phyloP scores from a whole-genome alignment of 2,797 vertebrate genomes.

The Falco naumanni region DNA sequence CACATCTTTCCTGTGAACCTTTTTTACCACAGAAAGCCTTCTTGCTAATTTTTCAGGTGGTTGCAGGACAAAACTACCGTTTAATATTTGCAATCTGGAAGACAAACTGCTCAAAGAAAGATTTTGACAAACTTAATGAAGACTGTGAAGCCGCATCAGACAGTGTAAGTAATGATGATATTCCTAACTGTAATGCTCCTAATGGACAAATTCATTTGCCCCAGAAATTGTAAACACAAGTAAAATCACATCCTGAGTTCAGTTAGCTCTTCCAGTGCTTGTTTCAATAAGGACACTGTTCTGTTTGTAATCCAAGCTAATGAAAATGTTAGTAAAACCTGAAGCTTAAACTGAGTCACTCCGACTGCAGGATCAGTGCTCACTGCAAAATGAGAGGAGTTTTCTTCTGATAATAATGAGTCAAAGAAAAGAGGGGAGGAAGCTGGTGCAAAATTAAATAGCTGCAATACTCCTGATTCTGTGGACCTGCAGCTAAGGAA shows the following conservation, averaged over 20 bases:
- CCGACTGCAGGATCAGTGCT: not conserved
- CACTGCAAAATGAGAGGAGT: not conserved
- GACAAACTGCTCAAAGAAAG: slow-evolving; percentile 75
- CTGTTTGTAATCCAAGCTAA: not conserved
- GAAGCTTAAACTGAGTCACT: not conserved
- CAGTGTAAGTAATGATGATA: slow-evolving; percentile 61
- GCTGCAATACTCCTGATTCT: not conserved
- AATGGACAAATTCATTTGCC: not conserved
- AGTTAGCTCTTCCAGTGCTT: not conserved
- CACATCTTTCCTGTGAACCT: not conserved
- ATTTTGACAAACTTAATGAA: not conserved
- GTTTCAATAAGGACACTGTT: not conserved
- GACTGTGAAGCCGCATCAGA: not conserved
- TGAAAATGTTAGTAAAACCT: not conserved
- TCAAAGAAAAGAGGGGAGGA: not conserved
- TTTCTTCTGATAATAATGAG: not conserved
- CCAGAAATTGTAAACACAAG: not conserved
- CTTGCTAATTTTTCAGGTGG: slow-evolving; percentile 64
- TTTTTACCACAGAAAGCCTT: slow-evolving; percentile 4
- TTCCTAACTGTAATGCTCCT: not conserved
- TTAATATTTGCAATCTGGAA: slow-evolving; percentile 36
- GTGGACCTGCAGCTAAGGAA: not conserved
- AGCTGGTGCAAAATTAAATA: not conserved
- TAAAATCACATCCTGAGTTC: not conserved
- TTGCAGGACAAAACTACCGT: slow-evolving; percentile 33